Percentiles rank a stretch among this genome's conserved stretches.
Evolutionary conservation across 1,140 invertebrate species (phyloP).

Genomic region (Probaryconus sp.): DNA sequence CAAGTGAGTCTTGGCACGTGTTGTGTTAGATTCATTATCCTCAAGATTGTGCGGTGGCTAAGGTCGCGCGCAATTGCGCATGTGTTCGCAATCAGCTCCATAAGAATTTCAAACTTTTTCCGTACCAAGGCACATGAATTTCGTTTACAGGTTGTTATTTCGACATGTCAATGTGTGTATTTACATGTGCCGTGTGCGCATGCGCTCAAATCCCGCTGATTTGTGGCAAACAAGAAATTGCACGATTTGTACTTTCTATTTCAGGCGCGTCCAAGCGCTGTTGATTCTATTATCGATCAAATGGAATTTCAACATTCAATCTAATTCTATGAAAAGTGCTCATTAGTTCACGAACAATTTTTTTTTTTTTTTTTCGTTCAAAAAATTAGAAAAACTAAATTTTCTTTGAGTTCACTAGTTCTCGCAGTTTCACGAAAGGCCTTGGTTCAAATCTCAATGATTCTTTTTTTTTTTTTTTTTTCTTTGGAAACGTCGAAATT

Average conservation of each 20-base stretch:
- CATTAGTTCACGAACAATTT: no score
- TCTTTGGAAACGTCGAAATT: no score
- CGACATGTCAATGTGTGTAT: slow-evolving; percentile 62
- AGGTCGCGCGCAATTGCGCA: slow-evolving; percentile 58
- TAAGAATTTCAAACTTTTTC: slow-evolving; percentile 59
- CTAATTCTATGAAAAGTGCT: no score
- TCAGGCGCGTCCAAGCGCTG: slow-evolving; percentile 17
- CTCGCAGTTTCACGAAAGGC: slow-evolving; percentile 20
- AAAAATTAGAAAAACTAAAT: no score
- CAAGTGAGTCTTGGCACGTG: slow-evolving; percentile 67
- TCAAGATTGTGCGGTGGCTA: slow-evolving; percentile 64
- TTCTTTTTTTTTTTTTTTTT: no score
- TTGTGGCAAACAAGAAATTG: slow-evolving; percentile 43
- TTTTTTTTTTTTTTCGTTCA: no score
- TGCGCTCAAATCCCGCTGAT: slow-evolving; percentile 44
- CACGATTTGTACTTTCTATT: slow-evolving; percentile 53
- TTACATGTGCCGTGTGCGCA: slow-evolving; percentile 52
- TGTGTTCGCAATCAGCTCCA: slow-evolving; percentile 50
- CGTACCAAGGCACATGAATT: slow-evolving; percentile 45
- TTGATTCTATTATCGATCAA: slow-evolving; percentile 35
- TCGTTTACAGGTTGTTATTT: slow-evolving; percentile 59
- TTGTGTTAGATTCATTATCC: slow-evolving; percentile 65
- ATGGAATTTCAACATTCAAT: no score
- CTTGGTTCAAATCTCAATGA: no score
- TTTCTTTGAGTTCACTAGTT: slow-evolving; percentile 47